phyloP scores from a whole-genome alignment of 1,140 invertebrate species.

The Charaxes varanes region DNA sequence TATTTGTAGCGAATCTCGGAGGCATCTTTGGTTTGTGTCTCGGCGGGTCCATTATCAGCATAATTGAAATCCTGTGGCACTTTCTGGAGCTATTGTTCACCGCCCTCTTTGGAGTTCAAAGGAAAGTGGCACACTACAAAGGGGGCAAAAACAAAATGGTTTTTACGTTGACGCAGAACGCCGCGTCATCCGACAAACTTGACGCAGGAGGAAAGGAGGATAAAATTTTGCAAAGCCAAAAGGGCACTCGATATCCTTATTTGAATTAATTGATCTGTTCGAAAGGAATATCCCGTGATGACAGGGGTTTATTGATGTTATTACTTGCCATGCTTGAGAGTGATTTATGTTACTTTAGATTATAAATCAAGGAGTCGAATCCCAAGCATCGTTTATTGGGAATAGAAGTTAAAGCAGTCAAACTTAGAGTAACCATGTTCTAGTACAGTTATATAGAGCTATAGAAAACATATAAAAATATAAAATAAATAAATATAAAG shows the following conservation, averaged over 20 bases:
- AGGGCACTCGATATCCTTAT: background rate
- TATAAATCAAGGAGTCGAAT: too few relatives aligned
- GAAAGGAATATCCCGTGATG: too few relatives aligned
- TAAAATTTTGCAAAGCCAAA: background rate
- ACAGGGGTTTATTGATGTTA: too few relatives aligned
- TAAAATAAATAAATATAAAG: too few relatives aligned
- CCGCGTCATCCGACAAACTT: background rate
- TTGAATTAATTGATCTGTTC: too few relatives aligned
- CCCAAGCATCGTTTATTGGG: too few relatives aligned
- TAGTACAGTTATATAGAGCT: too few relatives aligned
- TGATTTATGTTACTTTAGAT: too few relatives aligned
- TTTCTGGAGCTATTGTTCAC: conserved; percentile 31
- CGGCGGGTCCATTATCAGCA: conserved; percentile 64
- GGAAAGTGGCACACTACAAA: conserved; percentile 5
- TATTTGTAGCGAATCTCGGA: conserved; percentile 64
- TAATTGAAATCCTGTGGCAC: conserved; percentile 60
- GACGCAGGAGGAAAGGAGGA: background rate
- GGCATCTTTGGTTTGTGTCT: conserved; percentile 64
- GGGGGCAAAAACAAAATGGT: conserved; percentile 4
- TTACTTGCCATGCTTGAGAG: too few relatives aligned
- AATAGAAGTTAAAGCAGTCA: too few relatives aligned
- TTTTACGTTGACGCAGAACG: conserved; percentile 9
- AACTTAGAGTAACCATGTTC: too few relatives aligned
- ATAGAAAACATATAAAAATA: too few relatives aligned
- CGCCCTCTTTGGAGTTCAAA: conserved; percentile 1